Evolutionary conservation across 2,797 vertebrate genomes (phyloP).

Genomic region (Phrynocephalus vlangalii): DNA sequence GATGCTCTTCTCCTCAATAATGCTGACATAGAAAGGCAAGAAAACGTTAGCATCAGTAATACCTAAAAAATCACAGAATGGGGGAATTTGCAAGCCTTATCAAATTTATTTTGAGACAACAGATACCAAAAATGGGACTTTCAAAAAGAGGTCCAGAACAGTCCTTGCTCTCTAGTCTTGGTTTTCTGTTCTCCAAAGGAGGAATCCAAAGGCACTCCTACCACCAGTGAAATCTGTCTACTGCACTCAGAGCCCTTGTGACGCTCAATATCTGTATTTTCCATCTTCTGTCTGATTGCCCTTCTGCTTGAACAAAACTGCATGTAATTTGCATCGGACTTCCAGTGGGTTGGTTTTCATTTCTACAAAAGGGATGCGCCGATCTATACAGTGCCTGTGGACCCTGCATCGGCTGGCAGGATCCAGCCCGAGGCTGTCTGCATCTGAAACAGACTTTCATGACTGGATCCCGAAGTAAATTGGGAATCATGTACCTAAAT

Average conservation of each 20-base stretch:
- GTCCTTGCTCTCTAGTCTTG: accelerated
- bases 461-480: background rate
- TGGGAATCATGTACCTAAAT: background rate
- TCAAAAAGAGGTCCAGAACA: background rate
- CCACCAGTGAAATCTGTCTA: background rate
- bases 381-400: background rate
- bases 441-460: conserved; percentile 1
- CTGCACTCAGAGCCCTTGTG: background rate
- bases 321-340: conserved; percentile 10
- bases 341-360: background rate
- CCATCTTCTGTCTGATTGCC: conserved; percentile 6
- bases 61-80: background rate
- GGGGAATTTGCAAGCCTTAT: background rate
- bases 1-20: background rate
- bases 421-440: background rate
- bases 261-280: background rate
- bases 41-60: background rate
- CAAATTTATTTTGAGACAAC: background rate
- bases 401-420: background rate
- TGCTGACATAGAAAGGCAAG: background rate
- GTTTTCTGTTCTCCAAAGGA: background rate
- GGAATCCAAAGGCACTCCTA: accelerated
- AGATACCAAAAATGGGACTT: background rate
- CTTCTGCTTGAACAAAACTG: conserved; percentile 20
- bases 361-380: background rate